Percentiles rank a stretch among this genome's conserved stretches.
These are phyloP conservation scores for Busseola fusca DNA, from an alignment of 2,888 invertebrate genomes.

Conservation along the genomic window DNA sequence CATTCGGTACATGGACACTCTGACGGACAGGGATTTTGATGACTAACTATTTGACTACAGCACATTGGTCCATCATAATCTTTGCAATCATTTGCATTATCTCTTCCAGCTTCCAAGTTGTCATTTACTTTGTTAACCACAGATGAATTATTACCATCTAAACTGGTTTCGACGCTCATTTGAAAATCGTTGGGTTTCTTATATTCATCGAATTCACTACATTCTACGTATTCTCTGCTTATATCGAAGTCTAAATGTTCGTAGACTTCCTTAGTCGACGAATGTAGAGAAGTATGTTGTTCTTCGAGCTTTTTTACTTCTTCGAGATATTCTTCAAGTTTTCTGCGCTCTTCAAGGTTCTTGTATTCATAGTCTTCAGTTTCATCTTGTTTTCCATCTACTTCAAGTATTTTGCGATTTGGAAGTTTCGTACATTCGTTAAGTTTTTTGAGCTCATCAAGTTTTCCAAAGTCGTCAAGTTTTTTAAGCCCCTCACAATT, in stretches of 20 bases:
- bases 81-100: not conserved
- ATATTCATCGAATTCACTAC: not conserved
- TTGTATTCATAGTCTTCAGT: not conserved
- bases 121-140: slow-evolving; percentile 1
- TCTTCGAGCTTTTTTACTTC: not conserved
- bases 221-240: slow-evolving; percentile 4
- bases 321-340: slow-evolving; percentile 3
- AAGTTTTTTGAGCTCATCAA: not conserved
- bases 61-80: not conserved
- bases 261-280: not conserved
- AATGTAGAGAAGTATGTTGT: too few species aligned
- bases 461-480: not conserved
- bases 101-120: not conserved
- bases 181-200: not conserved
- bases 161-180: not conserved
- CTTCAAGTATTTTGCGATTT: not conserved
- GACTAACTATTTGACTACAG: not conserved
- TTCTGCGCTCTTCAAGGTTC: slow-evolving; percentile 2
- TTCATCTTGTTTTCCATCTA: slow-evolving; percentile 9
- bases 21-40: not conserved
- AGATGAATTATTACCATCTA: not conserved
- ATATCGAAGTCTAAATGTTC: not conserved
- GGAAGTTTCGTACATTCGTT: not conserved
- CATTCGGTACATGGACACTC: slow-evolving; percentile 36
- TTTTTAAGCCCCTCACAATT: not conserved